phyloP scores from a whole-genome alignment of 2,113 vertebrate species.

The Bettongia penicillata region DNA sequence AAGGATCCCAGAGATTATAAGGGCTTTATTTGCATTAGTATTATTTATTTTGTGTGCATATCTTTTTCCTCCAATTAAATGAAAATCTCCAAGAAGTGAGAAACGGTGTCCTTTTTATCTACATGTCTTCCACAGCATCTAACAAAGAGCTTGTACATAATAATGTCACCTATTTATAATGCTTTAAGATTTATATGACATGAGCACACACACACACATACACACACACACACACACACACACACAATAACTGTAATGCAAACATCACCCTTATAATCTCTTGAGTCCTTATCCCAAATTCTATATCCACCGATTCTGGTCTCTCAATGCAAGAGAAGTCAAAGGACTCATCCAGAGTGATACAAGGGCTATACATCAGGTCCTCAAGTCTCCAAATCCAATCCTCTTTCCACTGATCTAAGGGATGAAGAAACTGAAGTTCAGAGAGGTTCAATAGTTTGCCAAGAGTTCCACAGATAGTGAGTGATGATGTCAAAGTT shows the following conservation, averaged over 20 bases:
- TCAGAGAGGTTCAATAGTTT: background rate
- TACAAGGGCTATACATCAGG: background rate
- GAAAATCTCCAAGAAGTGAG: background rate
- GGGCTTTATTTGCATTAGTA: background rate
- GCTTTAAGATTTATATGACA: background rate
- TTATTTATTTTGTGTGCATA: background rate
- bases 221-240: too few species aligned
- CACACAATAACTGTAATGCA: background rate
- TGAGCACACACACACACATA: too few species aligned
- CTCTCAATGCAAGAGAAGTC: background rate
- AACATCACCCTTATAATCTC: background rate
- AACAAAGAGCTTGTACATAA: background rate
- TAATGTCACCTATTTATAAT: background rate
- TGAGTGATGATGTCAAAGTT: background rate
- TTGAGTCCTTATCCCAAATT: background rate
- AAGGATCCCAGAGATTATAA: background rate
- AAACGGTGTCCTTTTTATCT: background rate
- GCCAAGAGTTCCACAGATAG: background rate
- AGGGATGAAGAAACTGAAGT: background rate
- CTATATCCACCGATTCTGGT: background rate
- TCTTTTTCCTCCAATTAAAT: background rate
- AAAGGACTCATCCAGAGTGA: background rate
- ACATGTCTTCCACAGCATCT: background rate
- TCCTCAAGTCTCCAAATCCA: background rate
- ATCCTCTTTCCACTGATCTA: background rate